Percentiles rank a stretch among this genome's conserved stretches.
Conservation (phyloP, 2,797 vertebrate species). For the Novumbra hubbsi region DNA sequence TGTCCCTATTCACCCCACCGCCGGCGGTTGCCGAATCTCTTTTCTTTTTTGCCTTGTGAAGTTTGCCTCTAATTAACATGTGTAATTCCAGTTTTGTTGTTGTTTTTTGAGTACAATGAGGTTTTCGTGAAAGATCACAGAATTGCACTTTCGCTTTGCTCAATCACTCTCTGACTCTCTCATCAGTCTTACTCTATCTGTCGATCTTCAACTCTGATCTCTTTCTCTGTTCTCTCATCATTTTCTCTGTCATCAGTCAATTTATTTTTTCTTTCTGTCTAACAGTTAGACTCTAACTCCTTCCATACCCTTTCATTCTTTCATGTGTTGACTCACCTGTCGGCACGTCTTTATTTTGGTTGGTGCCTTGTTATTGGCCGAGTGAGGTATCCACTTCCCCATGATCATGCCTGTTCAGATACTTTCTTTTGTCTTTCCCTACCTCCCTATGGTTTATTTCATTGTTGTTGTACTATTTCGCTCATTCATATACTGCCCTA, state of each 20-base stretch:
- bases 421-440: too few species aligned
- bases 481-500: too few species aligned
- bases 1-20: slow-evolving; percentile 31
- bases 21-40: slow-evolving; percentile 23
- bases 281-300: too few species aligned
- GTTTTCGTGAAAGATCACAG: slow-evolving; percentile 16
- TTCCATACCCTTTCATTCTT: background rate
- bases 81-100: slow-evolving; percentile 42
- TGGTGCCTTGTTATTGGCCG: too few species aligned
- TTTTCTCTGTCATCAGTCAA: background rate
- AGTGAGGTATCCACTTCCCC: background rate
- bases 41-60: slow-evolving; percentile 4
- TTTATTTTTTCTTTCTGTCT: background rate
- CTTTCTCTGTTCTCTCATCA: background rate
- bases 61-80: slow-evolving; percentile 40
- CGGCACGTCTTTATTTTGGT: background rate
- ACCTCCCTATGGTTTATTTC: too few species aligned
- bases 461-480: too few species aligned
- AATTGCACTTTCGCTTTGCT: background rate
- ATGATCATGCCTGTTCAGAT: background rate
- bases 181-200: background rate
- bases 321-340: background rate
- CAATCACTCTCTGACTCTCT: background rate
- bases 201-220: background rate
- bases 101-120: slow-evolving; percentile 29